A percentile compares a stretch with the other conserved stretches of the same genome.
These are phyloP conservation scores for Phocoena sinus DNA, from an alignment of 2,113 vertebrate genomes.

Conservation along the genomic window DNA sequence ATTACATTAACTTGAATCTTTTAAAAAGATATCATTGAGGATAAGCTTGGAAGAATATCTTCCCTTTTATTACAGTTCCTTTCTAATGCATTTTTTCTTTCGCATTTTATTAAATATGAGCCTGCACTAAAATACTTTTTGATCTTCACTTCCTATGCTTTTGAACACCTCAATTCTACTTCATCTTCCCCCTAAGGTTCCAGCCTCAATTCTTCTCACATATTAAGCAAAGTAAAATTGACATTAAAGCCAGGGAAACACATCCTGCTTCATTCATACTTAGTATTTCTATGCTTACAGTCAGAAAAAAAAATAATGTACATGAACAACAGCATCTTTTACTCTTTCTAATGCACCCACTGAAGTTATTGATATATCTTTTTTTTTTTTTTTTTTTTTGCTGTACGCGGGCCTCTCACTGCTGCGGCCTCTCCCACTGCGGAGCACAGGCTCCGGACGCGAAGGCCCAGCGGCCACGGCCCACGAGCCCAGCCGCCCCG, in stretches of 20 bases:
- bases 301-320: not conserved
- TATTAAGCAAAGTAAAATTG: conserved; percentile 29
- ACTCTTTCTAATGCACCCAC: not conserved
- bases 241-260: conserved; percentile 7
- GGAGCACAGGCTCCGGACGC: too few species aligned
- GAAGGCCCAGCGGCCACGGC: too few species aligned
- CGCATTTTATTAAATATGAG: conserved; percentile 46
- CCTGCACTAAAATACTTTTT: conserved; percentile 40
- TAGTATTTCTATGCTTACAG: not conserved
- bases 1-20: conserved; percentile 24
- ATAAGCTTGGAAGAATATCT: conserved; percentile 32
- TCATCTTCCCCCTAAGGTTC: not conserved
- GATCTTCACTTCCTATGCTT: conserved; percentile 31
- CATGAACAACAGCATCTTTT: not conserved
- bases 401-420: too few species aligned
- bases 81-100: conserved; percentile 17
- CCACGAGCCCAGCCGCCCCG: too few species aligned
- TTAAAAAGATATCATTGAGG: not conserved
- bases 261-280: not conserved
- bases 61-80: conserved; percentile 36
- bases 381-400: too few species aligned
- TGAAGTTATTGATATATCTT: not conserved
- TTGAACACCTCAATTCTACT: not conserved
- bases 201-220: not conserved
- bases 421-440: too few species aligned